Conservation (phyloP, 2,113 vertebrate genomes). For the Ceratotherium simum region DNA sequence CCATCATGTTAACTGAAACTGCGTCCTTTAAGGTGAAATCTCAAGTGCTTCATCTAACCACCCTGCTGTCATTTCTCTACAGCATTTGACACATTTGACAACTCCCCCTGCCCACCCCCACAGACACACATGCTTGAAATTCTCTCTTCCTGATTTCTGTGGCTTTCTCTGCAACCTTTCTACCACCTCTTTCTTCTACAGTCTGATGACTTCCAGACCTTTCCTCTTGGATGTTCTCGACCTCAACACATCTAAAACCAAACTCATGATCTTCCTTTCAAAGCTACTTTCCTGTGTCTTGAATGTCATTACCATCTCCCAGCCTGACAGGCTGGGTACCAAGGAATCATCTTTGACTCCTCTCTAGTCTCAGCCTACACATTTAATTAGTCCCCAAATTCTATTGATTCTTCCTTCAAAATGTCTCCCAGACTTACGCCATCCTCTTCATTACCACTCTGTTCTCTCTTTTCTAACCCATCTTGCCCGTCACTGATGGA, state of each 20-base stretch:
- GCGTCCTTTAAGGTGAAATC: neutral
- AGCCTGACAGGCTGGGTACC: neutral
- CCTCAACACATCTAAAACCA: neutral
- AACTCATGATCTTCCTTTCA: neutral
- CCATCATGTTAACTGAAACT: neutral
- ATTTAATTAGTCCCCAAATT: neutral
- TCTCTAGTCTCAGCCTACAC: neutral
- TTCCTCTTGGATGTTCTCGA: neutral
- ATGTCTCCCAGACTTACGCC: neutral
- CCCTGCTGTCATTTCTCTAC: neutral
- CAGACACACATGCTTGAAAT: neutral
- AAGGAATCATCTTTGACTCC: neutral
- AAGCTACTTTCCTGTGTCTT: neutral
- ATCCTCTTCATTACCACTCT: neutral
- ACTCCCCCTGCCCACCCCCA: neutral
- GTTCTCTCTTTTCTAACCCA: neutral
- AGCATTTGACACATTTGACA: conserved; percentile 12
- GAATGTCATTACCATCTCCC: neutral
- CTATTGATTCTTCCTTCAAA: neutral
- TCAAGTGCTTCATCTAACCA: neutral
- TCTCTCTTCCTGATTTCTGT: neutral
- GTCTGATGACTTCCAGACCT: neutral
- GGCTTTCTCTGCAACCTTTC: neutral
- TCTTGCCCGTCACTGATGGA: neutral
- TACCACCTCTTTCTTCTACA: neutral